Conservation (phyloP, 2,797 vertebrate species). For the Rhinatrema bivittatum region DNA sequence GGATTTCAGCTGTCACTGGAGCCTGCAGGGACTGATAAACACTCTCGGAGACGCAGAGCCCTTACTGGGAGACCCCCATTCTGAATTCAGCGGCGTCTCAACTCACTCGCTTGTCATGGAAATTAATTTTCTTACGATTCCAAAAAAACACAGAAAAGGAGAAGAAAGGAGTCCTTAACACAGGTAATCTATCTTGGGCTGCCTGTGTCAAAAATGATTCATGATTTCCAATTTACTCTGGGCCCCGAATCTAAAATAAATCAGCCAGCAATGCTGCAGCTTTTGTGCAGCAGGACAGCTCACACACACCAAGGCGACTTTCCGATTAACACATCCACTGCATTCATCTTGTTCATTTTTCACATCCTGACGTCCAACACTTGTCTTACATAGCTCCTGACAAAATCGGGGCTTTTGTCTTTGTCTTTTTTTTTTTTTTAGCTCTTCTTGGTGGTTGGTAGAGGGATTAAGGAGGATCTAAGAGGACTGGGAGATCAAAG, state of each 20-base stretch:
- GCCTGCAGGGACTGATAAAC: slow-evolving; percentile 26
- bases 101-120: slow-evolving; percentile 43
- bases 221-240: slow-evolving; percentile 69
- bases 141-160: slow-evolving; percentile 51
- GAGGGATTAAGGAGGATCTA: too few species aligned
- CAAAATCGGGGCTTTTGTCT: slow-evolving; percentile 23
- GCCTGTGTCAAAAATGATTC: slow-evolving; percentile 65
- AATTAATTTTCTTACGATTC: slow-evolving; percentile 52
- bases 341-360: slow-evolving; percentile 54
- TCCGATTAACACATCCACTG: slow-evolving; percentile 50
- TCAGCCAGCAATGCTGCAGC: slow-evolving; percentile 48
- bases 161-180: slow-evolving; percentile 52
- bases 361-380: slow-evolving; percentile 34
- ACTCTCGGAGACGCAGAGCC: background rate
- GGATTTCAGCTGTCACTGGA: too few species aligned
- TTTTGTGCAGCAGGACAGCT: slow-evolving; percentile 45
- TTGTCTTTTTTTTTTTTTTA: too few species aligned
- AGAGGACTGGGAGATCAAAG: too few species aligned
- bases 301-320: slow-evolving; percentile 39
- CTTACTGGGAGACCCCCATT: slow-evolving; percentile 8
- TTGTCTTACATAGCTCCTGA: slow-evolving; percentile 47
- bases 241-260: slow-evolving; percentile 66
- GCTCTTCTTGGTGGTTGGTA: too few species aligned
- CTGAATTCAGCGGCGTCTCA: slow-evolving; percentile 41
- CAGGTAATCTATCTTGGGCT: slow-evolving; percentile 67